Evolutionary conservation across 2,113 vertebrate genomes (phyloP), one percentile per base, ranked within the genome.

Genomic region (Uria lomvia): DNA sequence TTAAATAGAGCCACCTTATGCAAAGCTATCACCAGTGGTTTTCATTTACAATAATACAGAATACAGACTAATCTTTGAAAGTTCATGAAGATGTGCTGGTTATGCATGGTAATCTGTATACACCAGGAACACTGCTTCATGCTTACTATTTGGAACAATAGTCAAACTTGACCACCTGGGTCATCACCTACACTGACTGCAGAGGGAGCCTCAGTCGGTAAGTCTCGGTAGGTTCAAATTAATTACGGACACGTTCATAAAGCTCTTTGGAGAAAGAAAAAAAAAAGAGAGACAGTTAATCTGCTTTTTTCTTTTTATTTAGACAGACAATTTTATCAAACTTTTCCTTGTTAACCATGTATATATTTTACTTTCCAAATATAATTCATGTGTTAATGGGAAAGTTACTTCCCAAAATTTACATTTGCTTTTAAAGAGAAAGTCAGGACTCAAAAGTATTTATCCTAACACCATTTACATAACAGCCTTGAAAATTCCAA

Each of bases 331-430:
- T 29, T 73, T 75, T 8, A 63, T 18, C 5, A 42, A 76, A 49
- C 42, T 75, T 71, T 3, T 59, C 59, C 36, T 30, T 59, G 22
- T 76, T 83, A 83, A 38, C 14, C 4, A 24, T 5, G 6, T 8
- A n/a, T 5, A 19, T 27, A 79, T 68, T 83, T 73, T 65, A 45
- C 49, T 73, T 70, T 40, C 26, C 45, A 45, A 79, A 50, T 23
- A 63, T 3, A 12, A 73, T 42, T 66, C 0, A 0, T 40, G 32
- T 49, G 11, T 43, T 65, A 49, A 45, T 5, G 24, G 17, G 29
- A 49, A 86, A 91, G n/a, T 34, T 65, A 62, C 42, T 84, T 68
- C 34, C 4, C 14, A 53, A 53, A 40, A 73, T 66, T 73, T 29
- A 80, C 5, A 11, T 66, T 68, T 56, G 14, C 32, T 92, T 85